Evolutionary conservation across 2,888 invertebrate genomes (phyloP), one percentile per base, ranked within the genome.

Genomic region (Dryobotodes eremita): DNA sequence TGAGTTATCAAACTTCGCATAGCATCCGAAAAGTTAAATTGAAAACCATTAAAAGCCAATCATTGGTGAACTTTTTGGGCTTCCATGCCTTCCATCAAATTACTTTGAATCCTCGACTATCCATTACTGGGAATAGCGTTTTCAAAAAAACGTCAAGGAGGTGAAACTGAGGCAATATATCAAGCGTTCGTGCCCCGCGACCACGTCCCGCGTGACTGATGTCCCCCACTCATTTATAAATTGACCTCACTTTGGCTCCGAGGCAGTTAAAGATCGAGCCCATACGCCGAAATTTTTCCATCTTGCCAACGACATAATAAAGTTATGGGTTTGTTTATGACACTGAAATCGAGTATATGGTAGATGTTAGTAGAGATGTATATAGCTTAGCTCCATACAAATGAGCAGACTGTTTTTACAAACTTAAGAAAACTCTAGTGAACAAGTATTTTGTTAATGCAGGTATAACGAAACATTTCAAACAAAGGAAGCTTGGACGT

Each of bases 141-240:
- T 94, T 94, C 91, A 93, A 95, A 95, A 92, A 95, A 94, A 92
- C 92, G 94, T 95, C 94, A 94, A 92, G 93, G 88, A 94, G 93
- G 94, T 95, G 92, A 93, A 93, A 93, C 92, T 92, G 89, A 79
- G 75, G 88, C 90, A 91, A 95, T 95, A 94, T 93, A 94, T 95
- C 95, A 95, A 91, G 89, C 85, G 93, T 88, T 91, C 92, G 93
- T 92, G 92, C 90, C 75, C 86, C 89, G 89, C 89, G 88, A 88
- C 90, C 91, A 90, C 92, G 91, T 92, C 92, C 87, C 79, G 81
- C 72, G 92, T 95, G 94, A 96, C 92, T 94, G 95, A 96, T 95
- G 94, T 90, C 90, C 91, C 85, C 88, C 91, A 91, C 94, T 95
- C 94, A 94, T 95, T 95, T 95, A 95, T 95, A 95, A 93, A 95